Base-by-base conservation (phyloP, 1,140 invertebrate genomes). In the Luehdorfia chinensis region DNA sequence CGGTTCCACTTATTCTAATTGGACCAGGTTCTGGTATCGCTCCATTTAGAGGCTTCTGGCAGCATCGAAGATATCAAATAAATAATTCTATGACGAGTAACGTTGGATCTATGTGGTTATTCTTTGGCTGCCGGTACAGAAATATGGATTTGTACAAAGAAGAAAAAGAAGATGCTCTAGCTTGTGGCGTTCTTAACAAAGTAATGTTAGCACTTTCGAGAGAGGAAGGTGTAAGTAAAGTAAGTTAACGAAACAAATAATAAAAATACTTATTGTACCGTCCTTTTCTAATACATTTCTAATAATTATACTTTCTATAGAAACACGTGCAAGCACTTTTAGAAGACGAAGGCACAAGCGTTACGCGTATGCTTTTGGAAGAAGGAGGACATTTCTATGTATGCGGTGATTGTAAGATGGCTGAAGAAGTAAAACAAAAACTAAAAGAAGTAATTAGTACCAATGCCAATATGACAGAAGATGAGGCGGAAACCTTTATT, bases 331-430 rank as follows among this genome's bases (percentile, higher is more conserved):
- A 99, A 91, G 93, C 97, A 75, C 87, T 96, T 31, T 90, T 97
- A 59, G 90, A 93, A 73, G 88, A 92, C 27, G 93, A 96, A 87
- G 91, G 93, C 2, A 84, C 89, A 27, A 89, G 92, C 57, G 91
- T 98, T 44, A 95, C 93, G 71, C 87, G 91, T 23, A 90, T 94
- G 83, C 80, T 98, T 15, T 89, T 96, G 2, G 83, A 93, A 36
- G 89, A 96, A 67, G 89, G 91, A 33, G 97, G 96, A 4, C 97
- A 99, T 79, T 95, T 99, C 67, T 99, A 97, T 68, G 96, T 99
- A 0, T 99, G 97, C 75, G 97, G 97, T 30, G 98, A 99, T 78
- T 96, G 97, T 64, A 98, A 97, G 54, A 99, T 99, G 98, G 98
- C 98, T 0, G 95, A 98, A 80, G 95, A 98, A 86, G 98, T 99